A percentile compares a stretch with the other conserved stretches of the same genome.
These are phyloP conservation scores for Anas capensis DNA, from an alignment of 2,797 vertebrate genomes.

Conservation along the genomic window DNA sequence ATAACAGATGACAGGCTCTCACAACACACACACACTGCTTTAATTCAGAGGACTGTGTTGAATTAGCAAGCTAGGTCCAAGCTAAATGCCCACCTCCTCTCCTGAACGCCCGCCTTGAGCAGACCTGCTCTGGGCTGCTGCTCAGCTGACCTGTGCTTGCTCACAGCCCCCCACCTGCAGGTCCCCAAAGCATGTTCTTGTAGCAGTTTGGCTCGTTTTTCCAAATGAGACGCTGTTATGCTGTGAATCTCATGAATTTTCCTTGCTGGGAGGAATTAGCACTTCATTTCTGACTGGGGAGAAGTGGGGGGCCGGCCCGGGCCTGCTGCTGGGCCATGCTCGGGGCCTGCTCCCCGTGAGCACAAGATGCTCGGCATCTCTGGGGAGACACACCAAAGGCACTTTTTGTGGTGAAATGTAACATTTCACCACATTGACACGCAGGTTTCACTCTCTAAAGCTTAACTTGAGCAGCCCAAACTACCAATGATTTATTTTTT, in stretches of 20 bases:
- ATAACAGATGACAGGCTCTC: slow-evolving; percentile 7
- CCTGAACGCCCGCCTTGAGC: not conserved
- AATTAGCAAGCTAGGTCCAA: slow-evolving; percentile 8
- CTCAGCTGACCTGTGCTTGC: not conserved
- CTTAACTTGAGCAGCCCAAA: not conserved
- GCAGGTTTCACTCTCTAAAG: not conserved
- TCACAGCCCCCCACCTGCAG: not conserved
- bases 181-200: not conserved
- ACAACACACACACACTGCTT: not conserved
- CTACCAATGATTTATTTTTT: not conserved
- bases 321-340: not conserved
- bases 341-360: not conserved
- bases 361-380: not conserved
- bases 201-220: not conserved
- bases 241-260: not conserved
- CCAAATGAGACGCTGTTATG: not conserved
- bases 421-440: not conserved
- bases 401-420: not conserved
- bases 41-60: not conserved
- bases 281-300: not conserved
- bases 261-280: not conserved
- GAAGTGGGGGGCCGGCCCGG: not conserved
- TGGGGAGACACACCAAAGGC: not conserved
- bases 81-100: not conserved
- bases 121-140: not conserved